Conservation (phyloP, 2,888 invertebrate genomes). For the Lasioglossum villosulum region DNA sequence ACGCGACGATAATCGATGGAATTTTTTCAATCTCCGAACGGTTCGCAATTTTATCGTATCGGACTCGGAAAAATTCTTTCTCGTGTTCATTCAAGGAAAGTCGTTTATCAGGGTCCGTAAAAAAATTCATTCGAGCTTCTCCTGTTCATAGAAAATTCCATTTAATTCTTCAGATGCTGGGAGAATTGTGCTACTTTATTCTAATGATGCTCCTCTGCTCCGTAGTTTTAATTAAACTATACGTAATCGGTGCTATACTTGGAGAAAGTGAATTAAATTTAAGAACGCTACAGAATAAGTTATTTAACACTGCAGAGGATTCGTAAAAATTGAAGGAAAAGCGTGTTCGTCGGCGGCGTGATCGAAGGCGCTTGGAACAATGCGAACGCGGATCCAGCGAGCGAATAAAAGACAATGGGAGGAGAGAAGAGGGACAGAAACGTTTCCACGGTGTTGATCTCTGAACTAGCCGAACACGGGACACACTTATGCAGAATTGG, state of each 20-base stretch:
- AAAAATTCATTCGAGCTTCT: not conserved
- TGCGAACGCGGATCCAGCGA: not conserved
- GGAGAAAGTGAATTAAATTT: not conserved
- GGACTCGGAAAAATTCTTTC: not conserved
- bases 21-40: conserved; percentile 21
- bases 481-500: conserved; percentile 5
- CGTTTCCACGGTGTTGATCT: conserved; percentile 29
- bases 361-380: not conserved
- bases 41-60: not conserved
- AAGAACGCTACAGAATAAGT: not conserved
- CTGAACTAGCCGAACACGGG: not conserved
- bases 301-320: not conserved
- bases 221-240: not conserved
- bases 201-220: not conserved
- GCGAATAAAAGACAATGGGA: not conserved
- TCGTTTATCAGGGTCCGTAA: not conserved
- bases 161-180: conserved; percentile 29
- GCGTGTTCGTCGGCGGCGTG: not conserved
- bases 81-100: not conserved
- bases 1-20: conserved; percentile 3
- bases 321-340: not conserved
- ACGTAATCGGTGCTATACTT: not conserved
- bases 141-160: conserved; percentile 3
- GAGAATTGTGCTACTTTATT: not conserved
- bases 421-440: not conserved